Percentiles rank a stretch among this genome's conserved stretches.
Evolutionary conservation across 2,797 vertebrate species (phyloP).

Genomic region (Graptemys geographica): DNA sequence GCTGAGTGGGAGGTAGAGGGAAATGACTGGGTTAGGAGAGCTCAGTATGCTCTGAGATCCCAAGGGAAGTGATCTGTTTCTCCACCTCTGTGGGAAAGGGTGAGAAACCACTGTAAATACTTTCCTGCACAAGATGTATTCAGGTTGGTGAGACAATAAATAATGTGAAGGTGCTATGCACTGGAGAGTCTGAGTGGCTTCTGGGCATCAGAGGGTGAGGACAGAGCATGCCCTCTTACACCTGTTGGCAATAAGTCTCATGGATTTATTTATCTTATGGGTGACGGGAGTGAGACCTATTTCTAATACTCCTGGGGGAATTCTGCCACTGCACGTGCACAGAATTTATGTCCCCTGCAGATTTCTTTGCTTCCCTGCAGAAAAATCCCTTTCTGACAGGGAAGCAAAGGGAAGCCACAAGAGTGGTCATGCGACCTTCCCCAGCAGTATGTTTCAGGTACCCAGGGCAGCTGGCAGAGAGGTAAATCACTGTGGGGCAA

Average conservation of each 20-base stretch:
- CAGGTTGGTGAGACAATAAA: neutral
- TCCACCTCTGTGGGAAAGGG: neutral
- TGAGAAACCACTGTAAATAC: neutral
- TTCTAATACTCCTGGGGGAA: neutral
- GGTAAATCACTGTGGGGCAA: no score
- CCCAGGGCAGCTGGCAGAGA: no score
- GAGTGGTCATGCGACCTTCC: no score
- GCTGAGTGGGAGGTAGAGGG: neutral
- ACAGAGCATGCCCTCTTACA: neutral
- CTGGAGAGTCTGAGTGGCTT: neutral
- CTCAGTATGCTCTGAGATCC: neutral
- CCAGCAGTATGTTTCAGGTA: no score
- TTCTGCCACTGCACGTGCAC: no score
- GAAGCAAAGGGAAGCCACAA: no score
- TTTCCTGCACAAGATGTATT: neutral
- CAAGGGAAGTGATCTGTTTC: neutral
- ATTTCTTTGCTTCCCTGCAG: no score
- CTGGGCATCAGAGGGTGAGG: neutral
- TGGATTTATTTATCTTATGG: no score
- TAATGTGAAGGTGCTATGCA: neutral
- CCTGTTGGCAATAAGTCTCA: no score
- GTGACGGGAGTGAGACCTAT: neutral
- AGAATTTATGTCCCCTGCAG: no score
- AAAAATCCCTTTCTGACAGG: no score
- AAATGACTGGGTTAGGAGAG: neutral